A percentile compares a stretch with the other conserved stretches of the same genome.
Evolutionary conservation across 2,797 vertebrate genomes (phyloP).

Genomic region (Bufotes viridis): DNA sequence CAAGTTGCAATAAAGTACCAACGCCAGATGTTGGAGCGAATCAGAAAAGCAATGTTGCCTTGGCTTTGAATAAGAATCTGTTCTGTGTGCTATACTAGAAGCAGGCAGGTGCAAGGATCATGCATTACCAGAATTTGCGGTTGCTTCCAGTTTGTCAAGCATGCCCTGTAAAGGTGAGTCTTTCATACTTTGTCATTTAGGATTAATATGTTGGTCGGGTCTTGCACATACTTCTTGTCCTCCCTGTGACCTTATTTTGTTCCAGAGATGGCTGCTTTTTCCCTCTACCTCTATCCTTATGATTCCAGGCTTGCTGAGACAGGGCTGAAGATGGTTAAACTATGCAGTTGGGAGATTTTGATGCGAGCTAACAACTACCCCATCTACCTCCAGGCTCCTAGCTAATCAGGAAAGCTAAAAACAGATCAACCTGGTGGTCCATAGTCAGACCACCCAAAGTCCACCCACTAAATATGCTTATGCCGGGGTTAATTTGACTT

Average conservation of each 20-base stretch:
- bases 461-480: constrained; percentile 11
- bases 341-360: constrained; percentile 21
- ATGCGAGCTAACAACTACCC: neutral
- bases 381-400: neutral
- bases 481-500: neutral
- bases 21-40: too few species aligned
- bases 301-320: constrained; percentile 37
- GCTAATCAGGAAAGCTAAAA: constrained; percentile 12
- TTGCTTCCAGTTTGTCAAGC: neutral
- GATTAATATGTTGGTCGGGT: constrained; percentile 28
- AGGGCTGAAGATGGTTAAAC: constrained; percentile 12
- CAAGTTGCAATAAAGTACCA: too few species aligned
- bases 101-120: too few species aligned
- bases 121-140: too few species aligned
- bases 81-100: too few species aligned
- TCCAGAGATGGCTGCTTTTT: constrained; percentile 62
- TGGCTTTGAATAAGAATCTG: too few species aligned
- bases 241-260: constrained; percentile 58
- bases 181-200: neutral
- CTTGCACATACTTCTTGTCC: constrained; percentile 60
- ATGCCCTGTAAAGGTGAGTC: neutral
- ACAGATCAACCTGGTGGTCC: neutral
- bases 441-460: constrained; percentile 23
- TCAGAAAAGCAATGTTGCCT: too few species aligned
- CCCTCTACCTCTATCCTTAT: neutral